These are phyloP conservation scores for Lagopus muta DNA, from an alignment of 2,113 vertebrate genomes.

Conservation along the genomic window DNA sequence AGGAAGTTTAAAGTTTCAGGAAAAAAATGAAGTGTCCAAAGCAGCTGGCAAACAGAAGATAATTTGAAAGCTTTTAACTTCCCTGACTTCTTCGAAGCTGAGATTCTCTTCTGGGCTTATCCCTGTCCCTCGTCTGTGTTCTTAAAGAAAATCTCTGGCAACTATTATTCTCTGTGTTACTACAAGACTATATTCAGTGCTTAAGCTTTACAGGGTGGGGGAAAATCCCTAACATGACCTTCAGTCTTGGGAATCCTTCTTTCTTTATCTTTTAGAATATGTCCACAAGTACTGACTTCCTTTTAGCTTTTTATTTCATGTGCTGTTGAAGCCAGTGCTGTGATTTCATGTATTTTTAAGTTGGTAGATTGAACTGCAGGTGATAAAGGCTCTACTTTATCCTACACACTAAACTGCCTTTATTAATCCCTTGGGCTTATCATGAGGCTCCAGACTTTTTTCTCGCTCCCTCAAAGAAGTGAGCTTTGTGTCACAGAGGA, in stretches of 20 bases:
- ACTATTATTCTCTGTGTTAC: background rate
- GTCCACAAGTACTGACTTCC: background rate
- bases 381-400: conserved; percentile 38
- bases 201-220: background rate
- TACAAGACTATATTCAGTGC: background rate
- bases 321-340: background rate
- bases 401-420: conserved; percentile 8
- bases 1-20: conserved; percentile 29
- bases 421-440: conserved; percentile 31
- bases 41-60: conserved; percentile 19
- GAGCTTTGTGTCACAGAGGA: background rate
- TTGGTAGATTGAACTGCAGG: conserved; percentile 5
- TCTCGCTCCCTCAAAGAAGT: background rate
- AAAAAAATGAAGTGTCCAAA: conserved; percentile 20
- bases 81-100: background rate
- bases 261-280: conserved; percentile 34
- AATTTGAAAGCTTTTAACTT: conserved; percentile 9
- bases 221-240: background rate
- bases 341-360: conserved; percentile 26
- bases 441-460: background rate
- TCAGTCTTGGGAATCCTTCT: background rate
- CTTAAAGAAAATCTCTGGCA: conserved; percentile 24
- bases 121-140: background rate
- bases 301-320: conserved; percentile 43
- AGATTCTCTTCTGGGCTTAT: conserved; percentile 8